Conservation (phyloP, 2,888 invertebrate genomes). For the Polydrusus cervinus region DNA sequence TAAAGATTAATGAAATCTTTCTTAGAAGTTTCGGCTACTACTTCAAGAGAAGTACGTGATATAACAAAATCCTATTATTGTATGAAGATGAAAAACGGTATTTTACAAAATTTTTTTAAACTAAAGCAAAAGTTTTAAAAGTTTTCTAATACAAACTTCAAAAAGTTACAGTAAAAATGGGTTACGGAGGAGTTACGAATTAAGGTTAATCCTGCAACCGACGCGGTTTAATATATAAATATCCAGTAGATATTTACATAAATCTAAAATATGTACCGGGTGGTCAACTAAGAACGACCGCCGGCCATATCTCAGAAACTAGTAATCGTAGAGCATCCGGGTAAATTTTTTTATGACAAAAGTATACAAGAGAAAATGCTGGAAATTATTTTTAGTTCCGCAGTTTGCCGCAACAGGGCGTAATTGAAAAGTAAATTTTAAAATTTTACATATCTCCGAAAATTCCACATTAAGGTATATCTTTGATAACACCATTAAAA, state of each 20-base stretch:
- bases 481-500: too few species aligned
- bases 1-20: slow-evolving; percentile 50
- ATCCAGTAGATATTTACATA: background rate
- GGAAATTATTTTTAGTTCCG: too few species aligned
- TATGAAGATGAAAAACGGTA: slow-evolving; percentile 7
- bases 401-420: too few species aligned
- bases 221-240: slow-evolving; percentile 4
- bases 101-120: background rate
- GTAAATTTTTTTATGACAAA: too few species aligned
- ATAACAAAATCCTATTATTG: background rate
- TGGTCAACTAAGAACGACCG: too few species aligned
- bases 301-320: too few species aligned
- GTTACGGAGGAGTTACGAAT: background rate
- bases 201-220: background rate
- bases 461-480: too few species aligned
- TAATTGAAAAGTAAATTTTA: too few species aligned
- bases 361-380: too few species aligned
- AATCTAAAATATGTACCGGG: too few species aligned
- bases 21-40: slow-evolving; percentile 26
- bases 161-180: background rate
- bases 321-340: too few species aligned
- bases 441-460: too few species aligned
- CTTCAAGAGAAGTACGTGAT: slow-evolving; percentile 8
- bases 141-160: background rate
- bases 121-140: background rate